A percentile compares a stretch with the other conserved stretches of the same genome.
Evolutionary conservation across 2,888 invertebrate genomes (phyloP).

Genomic region (Tinea semifulvella): DNA sequence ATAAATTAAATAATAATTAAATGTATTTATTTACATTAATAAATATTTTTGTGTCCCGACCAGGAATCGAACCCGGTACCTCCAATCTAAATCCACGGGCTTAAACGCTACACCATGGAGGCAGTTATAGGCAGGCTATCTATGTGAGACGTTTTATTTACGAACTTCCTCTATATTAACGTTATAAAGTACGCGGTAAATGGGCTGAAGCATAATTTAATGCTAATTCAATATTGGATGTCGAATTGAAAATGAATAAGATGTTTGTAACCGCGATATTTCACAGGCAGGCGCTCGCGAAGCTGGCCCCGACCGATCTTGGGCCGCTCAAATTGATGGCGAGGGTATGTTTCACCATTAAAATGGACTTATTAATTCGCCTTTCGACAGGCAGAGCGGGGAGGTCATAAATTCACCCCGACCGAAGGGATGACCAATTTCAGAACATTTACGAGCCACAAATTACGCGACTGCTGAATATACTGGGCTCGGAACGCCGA

Average conservation of each 20-base stretch:
- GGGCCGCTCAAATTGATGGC: conserved; percentile 65
- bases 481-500: conserved; percentile 53
- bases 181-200: too few species aligned
- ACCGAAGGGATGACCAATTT: conserved; percentile 68
- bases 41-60: too few species aligned
- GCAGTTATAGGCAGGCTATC: too few species aligned
- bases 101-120: too few species aligned
- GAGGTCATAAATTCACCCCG: conserved; percentile 65
- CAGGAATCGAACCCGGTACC: too few species aligned
- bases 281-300: conserved; percentile 50
- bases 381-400: conserved; percentile 66
- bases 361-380: conserved; percentile 66
- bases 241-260: conserved; percentile 26
- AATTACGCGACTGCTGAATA: conserved; percentile 66
- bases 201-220: background rate
- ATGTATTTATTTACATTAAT: too few species aligned
- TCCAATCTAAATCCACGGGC: too few species aligned
- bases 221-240: conserved; percentile 1
- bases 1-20: too few species aligned
- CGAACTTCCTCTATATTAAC: too few species aligned
- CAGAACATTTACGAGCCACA: conserved; percentile 68
- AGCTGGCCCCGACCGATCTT: conserved; percentile 52
- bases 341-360: conserved; percentile 66
- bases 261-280: conserved; percentile 51
- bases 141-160: too few species aligned